Conservation (phyloP, 2,888 invertebrate genomes). For the Tenthredo amoena region DNA sequence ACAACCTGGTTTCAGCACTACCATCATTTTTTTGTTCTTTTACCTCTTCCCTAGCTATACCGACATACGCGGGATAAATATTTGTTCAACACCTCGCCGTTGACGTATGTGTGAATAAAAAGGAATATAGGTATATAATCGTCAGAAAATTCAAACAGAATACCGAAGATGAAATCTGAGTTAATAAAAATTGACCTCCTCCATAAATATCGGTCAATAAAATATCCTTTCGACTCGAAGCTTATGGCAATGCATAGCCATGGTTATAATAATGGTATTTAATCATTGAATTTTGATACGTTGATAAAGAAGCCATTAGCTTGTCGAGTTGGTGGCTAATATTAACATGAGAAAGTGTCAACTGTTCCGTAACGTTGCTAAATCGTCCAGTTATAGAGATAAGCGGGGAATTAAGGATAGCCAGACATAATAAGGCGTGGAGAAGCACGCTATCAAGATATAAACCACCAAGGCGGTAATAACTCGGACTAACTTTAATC, state of each 20-base stretch:
- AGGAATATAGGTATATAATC: too few species aligned
- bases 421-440: neutral
- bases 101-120: neutral
- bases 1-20: neutral
- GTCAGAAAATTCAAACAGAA: too few species aligned
- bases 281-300: neutral
- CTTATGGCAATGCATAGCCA: neutral
- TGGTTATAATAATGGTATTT: neutral
- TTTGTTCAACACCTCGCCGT: neutral
- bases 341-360: neutral
- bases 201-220: neutral
- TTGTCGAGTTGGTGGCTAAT: neutral
- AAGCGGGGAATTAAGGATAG: neutral
- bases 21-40: neutral
- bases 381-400: neutral
- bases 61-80: neutral
- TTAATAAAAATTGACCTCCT: neutral
- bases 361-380: neutral
- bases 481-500: neutral
- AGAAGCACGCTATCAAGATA: neutral
- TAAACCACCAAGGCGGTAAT: neutral
- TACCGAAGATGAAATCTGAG: neutral
- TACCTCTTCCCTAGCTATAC: neutral
- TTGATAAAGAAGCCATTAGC: neutral
- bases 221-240: neutral